Evolutionary conservation across 2,113 vertebrate species (phyloP), one percentile per base, ranked within the genome.

Genomic region (Galbula dea): DNA sequence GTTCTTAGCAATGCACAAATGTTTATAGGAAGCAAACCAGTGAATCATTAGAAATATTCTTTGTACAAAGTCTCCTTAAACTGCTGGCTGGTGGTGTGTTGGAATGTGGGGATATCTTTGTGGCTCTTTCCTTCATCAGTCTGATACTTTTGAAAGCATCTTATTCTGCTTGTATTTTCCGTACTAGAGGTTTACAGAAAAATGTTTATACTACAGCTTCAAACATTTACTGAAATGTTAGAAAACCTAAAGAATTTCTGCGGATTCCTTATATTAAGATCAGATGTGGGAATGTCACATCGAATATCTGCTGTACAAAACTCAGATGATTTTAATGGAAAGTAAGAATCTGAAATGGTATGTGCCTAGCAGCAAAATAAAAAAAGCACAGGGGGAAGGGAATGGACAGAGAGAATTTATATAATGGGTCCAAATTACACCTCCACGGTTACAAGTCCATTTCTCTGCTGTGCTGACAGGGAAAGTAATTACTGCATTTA

Each of bases 201-300:
- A 96, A 90, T 88, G 80, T 96, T 94, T 93, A 85, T 96, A 67
- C 27, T 95, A 65, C 62, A 92, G 39, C 83, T 94, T 95, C 95
- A 95, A 90, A 95, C 69, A 66, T 83, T 48, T 80, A 69, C 63
- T 93, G 92, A 94, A 96, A 95, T 94, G 72, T 81, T 93, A 66
- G 89, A 96, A 95, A 94, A 94, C 95, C 86, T 93, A 81, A 94
- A 87, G 94, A 95, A 96, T 96, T 96, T 95, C 46, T 93, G 76
- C 94, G 96, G 88, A 92, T 95, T 97, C 72, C 72, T 89, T 95
- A 66, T 95, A 96, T 96, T 96, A 89, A 91, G 83, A 86, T 97
- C 91, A 97, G 91, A 95, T 97, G 78, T 96, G 66, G 52, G 62
- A 88, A 90, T 89, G 74, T 96, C 92, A 79, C 73, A 65, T 78